Conservation (phyloP, 2,888 invertebrate genomes). For the Napeogenes sylphis region DNA sequence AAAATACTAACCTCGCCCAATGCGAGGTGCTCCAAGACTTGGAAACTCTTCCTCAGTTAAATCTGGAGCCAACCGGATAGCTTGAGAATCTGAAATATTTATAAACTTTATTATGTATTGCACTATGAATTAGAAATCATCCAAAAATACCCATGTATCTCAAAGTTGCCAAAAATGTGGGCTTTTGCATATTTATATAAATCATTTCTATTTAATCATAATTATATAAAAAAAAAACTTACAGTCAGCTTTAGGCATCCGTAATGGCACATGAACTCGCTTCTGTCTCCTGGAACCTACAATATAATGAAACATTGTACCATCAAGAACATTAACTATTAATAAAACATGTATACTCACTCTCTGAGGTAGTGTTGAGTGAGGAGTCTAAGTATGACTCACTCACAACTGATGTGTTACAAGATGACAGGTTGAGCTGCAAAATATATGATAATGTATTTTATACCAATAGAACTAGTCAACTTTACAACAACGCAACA, state of each 20-base stretch:
- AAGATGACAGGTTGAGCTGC: slow-evolving; percentile 22
- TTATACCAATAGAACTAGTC: not conserved
- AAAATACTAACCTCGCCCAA: slow-evolving; percentile 43
- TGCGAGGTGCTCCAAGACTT: slow-evolving; percentile 34
- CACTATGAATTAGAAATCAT: too few relatives aligned
- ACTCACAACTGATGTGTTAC: slow-evolving; percentile 28
- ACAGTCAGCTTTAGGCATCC: slow-evolving; percentile 55
- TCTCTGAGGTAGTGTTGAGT: slow-evolving; percentile 18
- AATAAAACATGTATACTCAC: slow-evolving; percentile 23
- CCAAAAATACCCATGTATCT: too few relatives aligned
- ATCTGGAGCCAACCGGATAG: slow-evolving; percentile 46
- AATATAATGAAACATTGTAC: slow-evolving; percentile 8
- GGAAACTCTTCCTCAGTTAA: slow-evolving; percentile 53
- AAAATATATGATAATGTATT: not conserved
- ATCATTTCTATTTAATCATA: too few relatives aligned
- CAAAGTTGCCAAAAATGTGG: too few relatives aligned
- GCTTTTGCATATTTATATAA: too few relatives aligned
- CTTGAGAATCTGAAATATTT: slow-evolving; percentile 40
- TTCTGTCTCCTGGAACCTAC: slow-evolving; percentile 35
- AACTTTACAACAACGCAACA: too few relatives aligned
- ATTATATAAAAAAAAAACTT: slow-evolving; percentile 34
- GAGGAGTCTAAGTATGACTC: slow-evolving; percentile 23
- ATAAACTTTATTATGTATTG: not conserved
- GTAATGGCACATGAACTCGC: slow-evolving; percentile 41
- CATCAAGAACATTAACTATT: slow-evolving; percentile 3